phyloP scores from a whole-genome alignment of 2,113 vertebrate species.

The Callospermophilus lateralis region DNA sequence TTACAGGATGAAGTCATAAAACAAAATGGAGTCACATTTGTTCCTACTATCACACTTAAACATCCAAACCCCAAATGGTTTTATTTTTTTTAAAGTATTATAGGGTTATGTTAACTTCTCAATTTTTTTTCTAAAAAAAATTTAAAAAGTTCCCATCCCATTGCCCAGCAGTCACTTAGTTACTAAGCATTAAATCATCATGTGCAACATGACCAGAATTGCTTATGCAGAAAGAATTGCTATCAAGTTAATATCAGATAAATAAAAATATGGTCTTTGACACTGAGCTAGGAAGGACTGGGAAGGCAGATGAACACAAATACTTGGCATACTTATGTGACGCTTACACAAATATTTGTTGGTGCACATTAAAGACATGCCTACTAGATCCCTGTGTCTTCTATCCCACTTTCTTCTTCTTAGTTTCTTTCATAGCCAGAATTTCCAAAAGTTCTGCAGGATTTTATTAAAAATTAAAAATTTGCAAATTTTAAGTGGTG shows the following conservation, averaged over 20 bases:
- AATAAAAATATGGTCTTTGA: neutral
- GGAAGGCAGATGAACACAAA: neutral
- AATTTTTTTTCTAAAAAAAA: neutral
- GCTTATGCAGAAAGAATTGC: neutral
- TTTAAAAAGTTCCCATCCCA: neutral
- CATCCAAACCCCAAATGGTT: neutral
- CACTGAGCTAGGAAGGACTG: neutral
- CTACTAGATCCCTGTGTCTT: neutral
- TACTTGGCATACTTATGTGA: neutral
- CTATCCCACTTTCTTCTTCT: neutral
- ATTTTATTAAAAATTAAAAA: neutral
- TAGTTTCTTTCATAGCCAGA: neutral
- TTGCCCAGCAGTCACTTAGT: neutral
- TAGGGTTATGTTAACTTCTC: neutral
- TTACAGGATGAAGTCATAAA: too few relatives aligned
- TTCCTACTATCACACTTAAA: neutral
- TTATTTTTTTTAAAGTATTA: neutral
- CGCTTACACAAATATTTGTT: neutral
- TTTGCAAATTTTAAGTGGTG: neutral
- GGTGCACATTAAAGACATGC: neutral
- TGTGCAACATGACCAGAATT: neutral
- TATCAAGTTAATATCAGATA: neutral
- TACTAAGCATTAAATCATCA: neutral
- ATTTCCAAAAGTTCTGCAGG: neutral
- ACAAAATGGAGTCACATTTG: too few relatives aligned